Conservation (phyloP, 2,113 vertebrate genomes). For the Cyanoderma ruficeps region DNA sequence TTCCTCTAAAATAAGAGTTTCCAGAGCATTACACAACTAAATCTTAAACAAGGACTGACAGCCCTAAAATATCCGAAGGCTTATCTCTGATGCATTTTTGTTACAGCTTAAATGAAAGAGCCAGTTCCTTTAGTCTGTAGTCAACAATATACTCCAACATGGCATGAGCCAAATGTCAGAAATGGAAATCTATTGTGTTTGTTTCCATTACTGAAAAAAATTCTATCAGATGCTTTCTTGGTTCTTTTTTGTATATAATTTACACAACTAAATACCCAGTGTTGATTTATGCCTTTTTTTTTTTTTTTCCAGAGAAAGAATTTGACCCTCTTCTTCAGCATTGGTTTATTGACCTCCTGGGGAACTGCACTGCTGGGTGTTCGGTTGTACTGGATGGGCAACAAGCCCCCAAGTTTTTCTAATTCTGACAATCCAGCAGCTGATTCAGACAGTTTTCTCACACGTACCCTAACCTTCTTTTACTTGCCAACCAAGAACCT, state of each 20-base stretch:
- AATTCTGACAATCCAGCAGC: constrained; percentile 98
- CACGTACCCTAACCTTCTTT: constrained; percentile 88
- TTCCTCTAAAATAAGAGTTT: neutral
- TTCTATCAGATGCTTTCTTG: neutral
- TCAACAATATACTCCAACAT: neutral
- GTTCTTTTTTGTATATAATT: neutral
- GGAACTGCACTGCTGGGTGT: constrained; percentile 84
- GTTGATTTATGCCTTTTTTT: neutral
- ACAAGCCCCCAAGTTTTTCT: constrained; percentile 98
- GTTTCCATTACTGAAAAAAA: neutral
- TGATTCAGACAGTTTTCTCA: constrained; percentile 86
- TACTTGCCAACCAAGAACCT: constrained; percentile 92
- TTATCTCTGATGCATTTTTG: neutral
- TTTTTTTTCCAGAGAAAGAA: constrained; percentile 84
- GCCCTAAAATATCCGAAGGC: neutral
- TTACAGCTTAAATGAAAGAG: neutral
- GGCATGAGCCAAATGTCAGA: neutral
- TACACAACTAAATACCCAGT: neutral
- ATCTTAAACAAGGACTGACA: neutral
- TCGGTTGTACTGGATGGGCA: constrained; percentile 99
- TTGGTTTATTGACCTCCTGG: constrained; percentile 87
- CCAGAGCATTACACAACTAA: neutral
- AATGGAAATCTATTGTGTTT: neutral
- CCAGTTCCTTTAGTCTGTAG: neutral
- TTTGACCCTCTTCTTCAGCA: constrained; percentile 82